A percentile compares a stretch with the other conserved stretches of the same genome.
Conservation (phyloP, 2,797 vertebrate genomes). For the Chelon auratus region DNA sequence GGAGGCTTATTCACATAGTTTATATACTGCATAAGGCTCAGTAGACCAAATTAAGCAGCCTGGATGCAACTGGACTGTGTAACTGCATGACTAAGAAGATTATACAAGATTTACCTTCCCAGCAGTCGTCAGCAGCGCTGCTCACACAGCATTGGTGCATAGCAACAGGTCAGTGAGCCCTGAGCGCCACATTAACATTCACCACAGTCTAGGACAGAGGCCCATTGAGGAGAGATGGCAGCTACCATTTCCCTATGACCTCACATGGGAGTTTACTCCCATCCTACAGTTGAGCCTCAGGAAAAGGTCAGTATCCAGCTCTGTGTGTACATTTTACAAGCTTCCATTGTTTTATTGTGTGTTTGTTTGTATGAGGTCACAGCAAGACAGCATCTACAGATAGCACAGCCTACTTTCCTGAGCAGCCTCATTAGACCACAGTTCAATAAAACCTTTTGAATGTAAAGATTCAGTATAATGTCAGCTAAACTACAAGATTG, state of each 20-base stretch:
- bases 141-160: constrained; percentile 43
- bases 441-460: not conserved
- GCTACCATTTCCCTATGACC: constrained; percentile 25
- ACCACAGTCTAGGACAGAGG: constrained; percentile 35
- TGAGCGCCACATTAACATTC: constrained; percentile 37
- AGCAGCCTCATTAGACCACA: not conserved
- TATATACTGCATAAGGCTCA: constrained; percentile 53
- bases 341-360: constrained; percentile 3
- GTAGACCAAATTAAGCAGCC: constrained; percentile 72
- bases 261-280: constrained; percentile 24
- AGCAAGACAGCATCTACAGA: not conserved
- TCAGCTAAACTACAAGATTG: not conserved
- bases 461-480: not conserved
- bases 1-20: constrained; percentile 45
- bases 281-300: constrained; percentile 24
- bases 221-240: constrained; percentile 42
- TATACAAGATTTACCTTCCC: constrained; percentile 78
- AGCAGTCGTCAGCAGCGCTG: constrained; percentile 63
- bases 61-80: constrained; percentile 64
- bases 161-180: constrained; percentile 64
- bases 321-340: not conserved
- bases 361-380: not conserved
- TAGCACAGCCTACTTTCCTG: constrained; percentile 7
- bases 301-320: constrained; percentile 57
- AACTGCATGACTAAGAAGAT: constrained; percentile 81